phyloP scores from a whole-genome alignment of 2,797 vertebrate genomes.

The Poliocrania exsul region DNA sequence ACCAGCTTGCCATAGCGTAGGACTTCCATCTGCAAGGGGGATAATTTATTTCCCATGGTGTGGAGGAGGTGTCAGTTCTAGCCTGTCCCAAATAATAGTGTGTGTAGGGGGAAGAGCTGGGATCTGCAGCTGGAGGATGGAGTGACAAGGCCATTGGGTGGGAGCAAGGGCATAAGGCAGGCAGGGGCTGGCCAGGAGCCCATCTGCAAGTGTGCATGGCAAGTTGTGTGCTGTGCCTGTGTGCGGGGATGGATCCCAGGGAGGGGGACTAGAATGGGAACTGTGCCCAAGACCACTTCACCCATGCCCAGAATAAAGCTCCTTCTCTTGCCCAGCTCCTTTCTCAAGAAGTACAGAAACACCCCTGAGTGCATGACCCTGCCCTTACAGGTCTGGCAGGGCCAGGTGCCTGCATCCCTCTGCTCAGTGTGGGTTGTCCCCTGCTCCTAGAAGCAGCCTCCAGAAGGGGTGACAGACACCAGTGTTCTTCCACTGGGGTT shows the following conservation, averaged over 20 bases:
- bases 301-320: neutral
- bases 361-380: neutral
- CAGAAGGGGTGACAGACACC: neutral
- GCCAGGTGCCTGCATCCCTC: neutral
- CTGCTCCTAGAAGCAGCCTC: neutral
- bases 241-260: neutral
- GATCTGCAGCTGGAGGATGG: neutral
- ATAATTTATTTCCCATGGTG: neutral
- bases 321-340: neutral
- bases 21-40: neutral
- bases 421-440: neutral
- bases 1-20: neutral
- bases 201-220: fast-evolving
- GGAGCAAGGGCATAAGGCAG: neutral
- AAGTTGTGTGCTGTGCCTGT: neutral
- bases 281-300: neutral
- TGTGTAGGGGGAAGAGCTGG: neutral
- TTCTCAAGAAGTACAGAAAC: neutral
- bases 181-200: neutral
- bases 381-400: neutral
- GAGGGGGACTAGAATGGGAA: neutral
- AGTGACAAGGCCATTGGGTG: neutral
- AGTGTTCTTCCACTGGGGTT: neutral
- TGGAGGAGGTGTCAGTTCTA: neutral
- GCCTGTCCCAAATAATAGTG: neutral